Conservation (phyloP, 1,140 invertebrate genomes). For the Nylanderia fulva region DNA sequence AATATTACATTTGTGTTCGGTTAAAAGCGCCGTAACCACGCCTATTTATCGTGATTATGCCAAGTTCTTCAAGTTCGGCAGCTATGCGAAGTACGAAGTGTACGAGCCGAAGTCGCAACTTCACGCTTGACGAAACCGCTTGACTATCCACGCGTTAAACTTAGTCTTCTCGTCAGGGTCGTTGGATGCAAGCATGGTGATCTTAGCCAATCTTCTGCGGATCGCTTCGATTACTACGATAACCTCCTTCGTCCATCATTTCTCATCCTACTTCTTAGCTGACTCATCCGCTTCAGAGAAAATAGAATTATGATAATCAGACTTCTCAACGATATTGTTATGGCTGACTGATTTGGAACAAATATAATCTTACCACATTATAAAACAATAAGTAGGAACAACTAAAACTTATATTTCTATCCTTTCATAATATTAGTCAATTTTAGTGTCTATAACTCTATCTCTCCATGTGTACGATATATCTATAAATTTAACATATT, state of each 20-base stretch:
- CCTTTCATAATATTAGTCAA: neutral
- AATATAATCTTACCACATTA: slow-evolving; percentile 19
- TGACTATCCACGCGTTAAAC: slow-evolving; percentile 69
- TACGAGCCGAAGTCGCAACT: slow-evolving; percentile 61
- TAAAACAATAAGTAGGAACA: slow-evolving; percentile 10
- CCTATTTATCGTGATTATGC: neutral
- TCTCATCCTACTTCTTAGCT: slow-evolving; percentile 62
- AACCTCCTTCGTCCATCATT: slow-evolving; percentile 36
- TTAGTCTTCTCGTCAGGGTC: slow-evolving; percentile 50
- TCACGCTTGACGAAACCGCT: slow-evolving; percentile 67
- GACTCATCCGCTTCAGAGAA: slow-evolving; percentile 65
- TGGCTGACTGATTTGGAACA: slow-evolving; percentile 52
- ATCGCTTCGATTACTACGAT: slow-evolving; percentile 66
- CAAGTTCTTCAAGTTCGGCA: slow-evolving; percentile 21
- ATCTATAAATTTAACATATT: neutral
- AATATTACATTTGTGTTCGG: slow-evolving; percentile 18
- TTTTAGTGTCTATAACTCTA: neutral
- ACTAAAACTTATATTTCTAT: neutral
- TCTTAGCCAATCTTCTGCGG: slow-evolving; percentile 67
- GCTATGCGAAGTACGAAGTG: slow-evolving; percentile 42
- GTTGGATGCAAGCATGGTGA: slow-evolving; percentile 51
- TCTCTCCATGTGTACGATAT: neutral
- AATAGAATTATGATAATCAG: slow-evolving; percentile 73
- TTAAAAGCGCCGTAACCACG: slow-evolving; percentile 14
- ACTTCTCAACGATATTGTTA: slow-evolving; percentile 47